Evolutionary conservation across 2,113 vertebrate genomes (phyloP).

Genomic region (Nansenia antarctica): DNA sequence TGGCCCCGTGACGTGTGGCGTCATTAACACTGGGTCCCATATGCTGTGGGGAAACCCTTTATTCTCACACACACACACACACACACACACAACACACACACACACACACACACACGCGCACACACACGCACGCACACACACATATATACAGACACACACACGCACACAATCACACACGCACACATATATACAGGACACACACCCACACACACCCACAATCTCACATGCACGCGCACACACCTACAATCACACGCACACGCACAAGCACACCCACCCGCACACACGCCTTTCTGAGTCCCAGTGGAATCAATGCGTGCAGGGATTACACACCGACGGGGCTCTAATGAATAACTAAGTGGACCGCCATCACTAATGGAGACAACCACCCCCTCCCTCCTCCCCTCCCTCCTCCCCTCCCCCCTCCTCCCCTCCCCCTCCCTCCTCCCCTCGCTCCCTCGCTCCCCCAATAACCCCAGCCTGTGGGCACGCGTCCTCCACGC

Average conservation of each 20-base stretch:
- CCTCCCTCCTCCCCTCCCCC: slow-evolving; percentile 10
- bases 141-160: slow-evolving; percentile 5
- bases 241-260: too few relatives aligned
- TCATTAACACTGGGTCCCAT: slow-evolving; percentile 93
- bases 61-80: slow-evolving; percentile 8
- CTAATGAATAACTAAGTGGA: slow-evolving; percentile 64
- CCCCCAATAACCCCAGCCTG: slow-evolving; percentile 29
- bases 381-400: background rate
- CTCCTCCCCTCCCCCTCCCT: slow-evolving; percentile 11
- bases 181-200: too few relatives aligned
- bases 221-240: too few relatives aligned
- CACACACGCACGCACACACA: slow-evolving; percentile 1
- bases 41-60: slow-evolving; percentile 80
- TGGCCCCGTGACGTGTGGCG: slow-evolving; percentile 83
- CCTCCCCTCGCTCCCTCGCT: background rate
- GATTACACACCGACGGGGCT: slow-evolving; percentile 33
- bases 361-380: slow-evolving; percentile 36
- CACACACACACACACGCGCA: slow-evolving; percentile 17
- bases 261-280: background rate
- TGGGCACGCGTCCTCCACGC: slow-evolving; percentile 51
- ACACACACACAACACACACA: background rate
- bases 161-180: too few relatives aligned
- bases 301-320: slow-evolving; percentile 56
- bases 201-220: too few relatives aligned
- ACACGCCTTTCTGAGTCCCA: slow-evolving; percentile 37